Base-by-base conservation (phyloP, 2,797 vertebrate species). In the Sparus aurata region DNA sequence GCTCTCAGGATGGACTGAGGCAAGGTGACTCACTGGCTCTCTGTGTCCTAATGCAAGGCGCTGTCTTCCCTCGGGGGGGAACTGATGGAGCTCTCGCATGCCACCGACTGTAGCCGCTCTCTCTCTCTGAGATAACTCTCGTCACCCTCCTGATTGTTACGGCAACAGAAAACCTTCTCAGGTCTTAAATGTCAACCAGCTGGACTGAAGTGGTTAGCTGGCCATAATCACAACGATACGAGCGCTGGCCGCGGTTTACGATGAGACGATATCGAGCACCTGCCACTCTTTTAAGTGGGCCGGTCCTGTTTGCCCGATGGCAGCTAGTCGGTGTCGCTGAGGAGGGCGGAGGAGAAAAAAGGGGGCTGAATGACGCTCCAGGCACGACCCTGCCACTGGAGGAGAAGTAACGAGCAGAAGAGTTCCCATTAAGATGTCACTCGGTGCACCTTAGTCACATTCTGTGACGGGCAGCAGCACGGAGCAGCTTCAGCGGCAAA, bases 1-100 rank as follows among this genome's bases (percentile, higher is more conserved):
- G 89, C 89, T 92, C 82, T 86, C 38, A 91, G 88, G 84, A 73
- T 83, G 69, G 89, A 89, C 82, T 67, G 60, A 76, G 91, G 90
- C 89, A 91, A 93, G 92, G 92, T 93, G 91, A 94, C 91, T 92
- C 90, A 89, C 75, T 85, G 84, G 78, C 82, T 85, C 81, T 79
- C 83, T 79, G 77, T 22, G 49, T 89, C 85, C 85, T 88, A 91
- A 93, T 91, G 87, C 87, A 77, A 86, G 80, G 69, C 85, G 68
- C 77, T 70, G 84, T 83, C 72, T 69, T 25, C 79, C 92, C 85
- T 87, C 61, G 22, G 88, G 92, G 89, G 84, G 63, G 60, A 84
- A 60, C 75, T 85, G 89, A 90, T 88, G 88, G 90, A 92, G 89
- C 87, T 88, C 84, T 91, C 87, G 82, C 82, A 89, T 76, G 87